Conservation (phyloP, 92 coral and sea anemone species). For the Heliopora coerulea region DNA sequence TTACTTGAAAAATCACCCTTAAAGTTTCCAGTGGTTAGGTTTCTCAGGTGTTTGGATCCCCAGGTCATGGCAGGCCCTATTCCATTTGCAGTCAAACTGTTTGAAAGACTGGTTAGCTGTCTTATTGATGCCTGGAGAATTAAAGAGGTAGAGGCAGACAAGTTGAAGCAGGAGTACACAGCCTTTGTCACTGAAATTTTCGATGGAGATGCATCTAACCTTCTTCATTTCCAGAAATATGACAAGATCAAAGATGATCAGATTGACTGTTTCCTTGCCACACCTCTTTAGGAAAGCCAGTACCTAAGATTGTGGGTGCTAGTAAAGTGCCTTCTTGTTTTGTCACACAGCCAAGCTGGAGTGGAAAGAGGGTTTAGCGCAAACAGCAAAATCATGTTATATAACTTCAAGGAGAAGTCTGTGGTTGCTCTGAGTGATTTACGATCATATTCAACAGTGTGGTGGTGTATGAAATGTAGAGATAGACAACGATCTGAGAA, state of each 20-base stretch:
- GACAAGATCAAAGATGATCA: conserved; percentile 49
- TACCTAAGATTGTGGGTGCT: conserved; percentile 47
- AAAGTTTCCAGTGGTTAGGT: conserved; percentile 64
- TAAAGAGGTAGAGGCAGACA: conserved; percentile 54
- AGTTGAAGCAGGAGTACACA: conserved; percentile 53
- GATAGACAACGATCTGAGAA: conserved; percentile 65
- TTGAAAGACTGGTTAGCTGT: conserved; percentile 60
- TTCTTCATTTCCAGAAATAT: conserved; percentile 50
- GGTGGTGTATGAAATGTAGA: conserved; percentile 62
- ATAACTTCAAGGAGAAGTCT: conserved; percentile 64
- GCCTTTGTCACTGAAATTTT: conserved; percentile 58
- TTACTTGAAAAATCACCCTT: conserved; percentile 67
- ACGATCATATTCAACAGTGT: conserved; percentile 58
- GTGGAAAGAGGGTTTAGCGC: conserved; percentile 70
- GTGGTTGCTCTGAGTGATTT: conserved; percentile 62
- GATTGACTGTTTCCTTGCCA: conserved; percentile 53
- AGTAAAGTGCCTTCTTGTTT: conserved; percentile 58
- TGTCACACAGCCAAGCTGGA: conserved; percentile 74
- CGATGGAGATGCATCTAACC: conserved; percentile 55
- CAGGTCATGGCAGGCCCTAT: conserved; percentile 61
- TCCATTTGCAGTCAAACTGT: conserved; percentile 55
- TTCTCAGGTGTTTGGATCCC: conserved; percentile 65
- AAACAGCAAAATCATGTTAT: conserved; percentile 61
- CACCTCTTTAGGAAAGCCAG: conserved; percentile 38
- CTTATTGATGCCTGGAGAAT: conserved; percentile 57